A percentile compares a stretch with the other conserved stretches of the same genome.
These are phyloP conservation scores for Hassar affinis DNA, from an alignment of 2,113 vertebrate species.

Conservation along the genomic window DNA sequence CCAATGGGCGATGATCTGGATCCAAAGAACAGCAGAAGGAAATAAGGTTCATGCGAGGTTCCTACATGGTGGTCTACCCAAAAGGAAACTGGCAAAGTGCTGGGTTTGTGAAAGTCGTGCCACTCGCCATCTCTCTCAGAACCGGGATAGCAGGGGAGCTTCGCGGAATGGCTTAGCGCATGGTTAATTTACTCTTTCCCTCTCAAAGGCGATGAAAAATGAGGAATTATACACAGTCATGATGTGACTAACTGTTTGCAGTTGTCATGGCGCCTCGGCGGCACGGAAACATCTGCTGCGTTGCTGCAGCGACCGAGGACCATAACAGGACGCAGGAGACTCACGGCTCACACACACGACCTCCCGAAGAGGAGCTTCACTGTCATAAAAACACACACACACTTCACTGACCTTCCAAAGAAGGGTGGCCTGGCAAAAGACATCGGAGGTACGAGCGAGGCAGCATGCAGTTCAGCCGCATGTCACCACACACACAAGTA, in stretches of 20 bases:
- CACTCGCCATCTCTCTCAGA: background rate
- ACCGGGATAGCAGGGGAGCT: slow-evolving; percentile 6
- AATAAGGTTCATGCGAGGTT: background rate
- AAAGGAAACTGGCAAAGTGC: slow-evolving; percentile 32
- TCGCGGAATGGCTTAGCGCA: slow-evolving; percentile 11
- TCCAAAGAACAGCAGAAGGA: slow-evolving; percentile 18
- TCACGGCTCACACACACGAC: slow-evolving; percentile 38
- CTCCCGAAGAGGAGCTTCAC: slow-evolving; percentile 49
- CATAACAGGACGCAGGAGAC: slow-evolving; percentile 60
- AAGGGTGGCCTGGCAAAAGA: slow-evolving; percentile 51
- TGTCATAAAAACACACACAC: slow-evolving; percentile 51
- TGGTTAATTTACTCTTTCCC: slow-evolving; percentile 24
- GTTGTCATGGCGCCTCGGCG: slow-evolving; percentile 57
- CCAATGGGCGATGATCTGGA: slow-evolving; percentile 10
- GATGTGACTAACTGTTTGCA: slow-evolving; percentile 52
- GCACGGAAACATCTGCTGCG: slow-evolving; percentile 62
- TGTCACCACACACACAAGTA: slow-evolving; percentile 20
- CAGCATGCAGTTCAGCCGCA: background rate
- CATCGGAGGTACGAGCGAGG: slow-evolving; percentile 36
- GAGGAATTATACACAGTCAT: slow-evolving; percentile 49
- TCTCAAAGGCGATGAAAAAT: slow-evolving; percentile 34
- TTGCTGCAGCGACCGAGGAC: slow-evolving; percentile 57
- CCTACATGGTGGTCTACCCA: slow-evolving; percentile 24
- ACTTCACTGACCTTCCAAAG: slow-evolving; percentile 25
- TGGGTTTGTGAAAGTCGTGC: slow-evolving; percentile 22